Evolutionary conservation across 1,140 invertebrate species (phyloP).

Genomic region (Mamestra configurata): DNA sequence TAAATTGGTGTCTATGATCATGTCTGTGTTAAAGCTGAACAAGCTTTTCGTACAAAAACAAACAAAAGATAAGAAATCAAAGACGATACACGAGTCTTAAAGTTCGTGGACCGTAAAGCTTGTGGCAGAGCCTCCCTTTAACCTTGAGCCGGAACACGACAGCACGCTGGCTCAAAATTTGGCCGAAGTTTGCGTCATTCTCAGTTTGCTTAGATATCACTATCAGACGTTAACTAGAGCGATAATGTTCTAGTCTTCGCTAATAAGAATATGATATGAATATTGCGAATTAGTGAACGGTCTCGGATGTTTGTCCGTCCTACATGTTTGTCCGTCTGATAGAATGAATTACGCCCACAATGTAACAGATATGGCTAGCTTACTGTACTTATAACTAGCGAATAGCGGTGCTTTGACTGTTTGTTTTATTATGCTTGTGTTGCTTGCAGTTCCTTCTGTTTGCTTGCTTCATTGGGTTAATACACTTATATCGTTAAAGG

Average conservation of each 20-base stretch:
- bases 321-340: neutral
- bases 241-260: slow-evolving; percentile 27
- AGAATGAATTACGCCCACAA: slow-evolving; percentile 27
- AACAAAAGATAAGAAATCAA: neutral
- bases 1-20: too few relatives aligned
- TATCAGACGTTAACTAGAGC: slow-evolving; percentile 45
- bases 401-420: neutral
- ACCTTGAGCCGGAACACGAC: slow-evolving; percentile 24
- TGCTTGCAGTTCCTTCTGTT: neutral
- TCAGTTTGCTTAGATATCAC: slow-evolving; percentile 28
- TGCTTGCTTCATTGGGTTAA: neutral
- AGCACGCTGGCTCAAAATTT: slow-evolving; percentile 22
- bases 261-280: slow-evolving; percentile 18
- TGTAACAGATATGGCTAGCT: slow-evolving; percentile 3
- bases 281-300: neutral
- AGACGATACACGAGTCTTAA: neutral
- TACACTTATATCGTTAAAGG: neutral
- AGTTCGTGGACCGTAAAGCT: slow-evolving; percentile 46
- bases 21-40: neutral
- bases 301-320: neutral
- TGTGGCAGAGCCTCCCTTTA: slow-evolving; percentile 25
- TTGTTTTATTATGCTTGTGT: neutral
- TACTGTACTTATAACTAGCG: neutral
- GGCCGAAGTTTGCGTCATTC: slow-evolving; percentile 32
- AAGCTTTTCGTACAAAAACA: neutral